A percentile compares a stretch with the other conserved stretches of the same genome.
phyloP scores from a whole-genome alignment of 2,797 vertebrate species.

The Karalla daura region DNA sequence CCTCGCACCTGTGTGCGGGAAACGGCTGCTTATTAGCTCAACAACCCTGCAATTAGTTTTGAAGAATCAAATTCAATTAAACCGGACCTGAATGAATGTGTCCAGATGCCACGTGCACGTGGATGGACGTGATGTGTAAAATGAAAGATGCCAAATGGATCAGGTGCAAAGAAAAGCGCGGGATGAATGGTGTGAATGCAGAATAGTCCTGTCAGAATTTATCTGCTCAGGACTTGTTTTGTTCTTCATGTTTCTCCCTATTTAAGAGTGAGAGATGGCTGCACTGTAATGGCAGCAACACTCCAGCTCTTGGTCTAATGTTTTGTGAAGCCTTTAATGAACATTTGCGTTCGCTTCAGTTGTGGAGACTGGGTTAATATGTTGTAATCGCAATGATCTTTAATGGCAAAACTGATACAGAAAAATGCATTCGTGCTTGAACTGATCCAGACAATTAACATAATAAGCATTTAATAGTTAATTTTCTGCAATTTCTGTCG shows the following conservation, averaged over 20 bases:
- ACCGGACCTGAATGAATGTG: constrained; percentile 27
- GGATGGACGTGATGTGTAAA: neutral
- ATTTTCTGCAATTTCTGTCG: constrained; percentile 14
- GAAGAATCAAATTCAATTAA: constrained; percentile 58
- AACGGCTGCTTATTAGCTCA: constrained; percentile 75
- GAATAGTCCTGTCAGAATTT: neutral
- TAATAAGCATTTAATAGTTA: constrained; percentile 9
- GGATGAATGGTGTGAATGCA: constrained; percentile 3
- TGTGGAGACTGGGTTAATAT: neutral
- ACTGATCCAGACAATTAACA: neutral
- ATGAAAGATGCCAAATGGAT: neutral
- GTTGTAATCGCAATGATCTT: neutral
- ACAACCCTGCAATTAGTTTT: constrained; percentile 71
- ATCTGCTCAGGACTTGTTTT: neutral
- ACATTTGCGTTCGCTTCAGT: constrained; percentile 1
- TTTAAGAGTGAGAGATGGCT: neutral
- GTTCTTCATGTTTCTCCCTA: neutral
- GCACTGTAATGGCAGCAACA: neutral
- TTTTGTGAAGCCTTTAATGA: neutral
- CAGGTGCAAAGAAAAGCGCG: neutral
- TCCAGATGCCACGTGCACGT: neutral
- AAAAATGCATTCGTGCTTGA: neutral
- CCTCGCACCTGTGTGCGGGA: constrained; percentile 71
- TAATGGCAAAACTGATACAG: constrained; percentile 3
- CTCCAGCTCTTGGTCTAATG: neutral